phyloP scores from a whole-genome alignment of 64 coral and sea anemone genomes.

The Stichodactyla helianthus region DNA sequence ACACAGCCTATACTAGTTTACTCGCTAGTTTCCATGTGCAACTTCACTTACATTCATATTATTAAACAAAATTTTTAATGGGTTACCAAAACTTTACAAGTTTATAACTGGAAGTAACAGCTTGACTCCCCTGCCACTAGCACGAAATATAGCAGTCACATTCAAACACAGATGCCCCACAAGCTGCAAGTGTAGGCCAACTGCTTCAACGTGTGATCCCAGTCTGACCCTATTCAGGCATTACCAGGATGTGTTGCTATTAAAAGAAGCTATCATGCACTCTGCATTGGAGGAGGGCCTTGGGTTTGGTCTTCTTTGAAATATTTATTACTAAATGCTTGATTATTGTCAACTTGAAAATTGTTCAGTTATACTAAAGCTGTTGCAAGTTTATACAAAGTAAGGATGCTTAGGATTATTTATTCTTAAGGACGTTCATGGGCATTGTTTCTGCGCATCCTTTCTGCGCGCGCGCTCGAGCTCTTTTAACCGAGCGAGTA shows the following conservation, averaged over 20 bases:
- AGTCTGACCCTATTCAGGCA: slow-evolving; percentile 36
- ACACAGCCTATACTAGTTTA: too few species aligned
- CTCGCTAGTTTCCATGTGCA: too few species aligned
- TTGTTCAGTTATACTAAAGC: too few species aligned
- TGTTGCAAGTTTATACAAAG: too few species aligned
- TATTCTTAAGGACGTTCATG: too few species aligned
- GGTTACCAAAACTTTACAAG: too few species aligned
- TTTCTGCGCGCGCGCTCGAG: too few species aligned
- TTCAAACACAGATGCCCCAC: slow-evolving; percentile 43
- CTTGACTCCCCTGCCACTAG: slow-evolving; percentile 44
- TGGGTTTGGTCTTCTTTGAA: slow-evolving; percentile 56
- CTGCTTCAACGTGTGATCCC: slow-evolving; percentile 56
- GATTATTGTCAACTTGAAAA: too few species aligned
- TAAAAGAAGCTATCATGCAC: slow-evolving; percentile 42
- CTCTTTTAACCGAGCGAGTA: too few species aligned
- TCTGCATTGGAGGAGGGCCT: slow-evolving; percentile 54
- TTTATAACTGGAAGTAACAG: slow-evolving; percentile 23
- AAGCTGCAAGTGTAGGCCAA: slow-evolving; percentile 34
- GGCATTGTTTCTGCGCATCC: too few species aligned
- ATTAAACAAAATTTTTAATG: neutral
- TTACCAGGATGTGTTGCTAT: neutral
- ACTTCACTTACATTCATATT: neutral
- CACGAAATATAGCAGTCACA: slow-evolving; percentile 42
- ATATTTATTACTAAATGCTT: neutral
- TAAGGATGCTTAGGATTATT: too few species aligned